phyloP scores from a whole-genome alignment of 2,113 vertebrate genomes.

The Salvelinus sp. region DNA sequence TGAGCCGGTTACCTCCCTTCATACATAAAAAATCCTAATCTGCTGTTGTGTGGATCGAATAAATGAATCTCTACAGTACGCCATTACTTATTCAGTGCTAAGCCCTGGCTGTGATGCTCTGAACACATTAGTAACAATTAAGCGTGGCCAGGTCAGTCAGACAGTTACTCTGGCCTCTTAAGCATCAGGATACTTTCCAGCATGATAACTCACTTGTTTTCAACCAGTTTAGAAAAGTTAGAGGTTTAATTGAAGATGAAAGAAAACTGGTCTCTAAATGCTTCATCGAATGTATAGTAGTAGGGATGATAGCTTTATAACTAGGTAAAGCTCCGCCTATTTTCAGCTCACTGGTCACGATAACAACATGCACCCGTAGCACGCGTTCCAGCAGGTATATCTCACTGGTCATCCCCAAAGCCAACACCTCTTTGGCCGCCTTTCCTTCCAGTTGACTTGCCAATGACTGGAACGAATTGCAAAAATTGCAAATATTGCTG shows the following conservation, averaged over 20 bases:
- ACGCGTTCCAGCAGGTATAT: no score
- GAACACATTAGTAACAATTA: neutral
- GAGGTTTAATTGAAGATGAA: neutral
- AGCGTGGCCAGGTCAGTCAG: neutral
- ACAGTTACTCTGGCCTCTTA: neutral
- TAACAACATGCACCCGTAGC: no score
- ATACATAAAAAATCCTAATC: constrained; percentile 1
- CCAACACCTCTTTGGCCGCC: no score
- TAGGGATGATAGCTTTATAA: no score
- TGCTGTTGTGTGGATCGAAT: constrained; percentile 11
- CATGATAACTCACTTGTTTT: constrained; percentile 11
- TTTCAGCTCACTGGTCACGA: no score
- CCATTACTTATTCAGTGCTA: constrained; percentile 19
- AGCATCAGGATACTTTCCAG: neutral
- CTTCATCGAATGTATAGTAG: neutral
- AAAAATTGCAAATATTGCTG: no score
- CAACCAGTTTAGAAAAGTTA: neutral
- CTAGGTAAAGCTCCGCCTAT: no score
- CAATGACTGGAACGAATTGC: no score
- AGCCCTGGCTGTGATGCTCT: neutral
- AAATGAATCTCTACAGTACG: constrained; percentile 9
- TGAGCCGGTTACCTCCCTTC: neutral
- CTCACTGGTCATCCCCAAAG: no score
- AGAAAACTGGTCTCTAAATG: neutral
- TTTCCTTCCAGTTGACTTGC: no score